Conservation (phyloP, 2,797 vertebrate species). For the Arctocebus calabarensis region DNA sequence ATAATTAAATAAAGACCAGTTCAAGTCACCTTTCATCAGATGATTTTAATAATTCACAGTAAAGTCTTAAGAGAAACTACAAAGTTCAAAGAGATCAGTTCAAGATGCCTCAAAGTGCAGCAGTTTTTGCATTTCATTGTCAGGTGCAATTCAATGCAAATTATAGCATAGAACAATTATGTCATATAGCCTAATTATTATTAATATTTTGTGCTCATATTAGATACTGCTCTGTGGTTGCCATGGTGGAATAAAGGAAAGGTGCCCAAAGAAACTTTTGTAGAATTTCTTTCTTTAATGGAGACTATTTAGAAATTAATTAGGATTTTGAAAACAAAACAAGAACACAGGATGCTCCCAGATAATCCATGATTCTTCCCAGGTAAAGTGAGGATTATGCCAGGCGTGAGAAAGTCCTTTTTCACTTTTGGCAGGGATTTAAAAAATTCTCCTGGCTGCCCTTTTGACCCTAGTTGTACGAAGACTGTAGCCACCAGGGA, state of each 20-base stretch:
- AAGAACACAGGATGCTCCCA: not conserved
- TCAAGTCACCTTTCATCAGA: not conserved
- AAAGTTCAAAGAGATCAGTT: constrained; percentile 5
- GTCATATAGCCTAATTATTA: not conserved
- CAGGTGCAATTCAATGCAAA: not conserved
- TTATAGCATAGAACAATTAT: not conserved
- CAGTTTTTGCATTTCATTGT: not conserved
- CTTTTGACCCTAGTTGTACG: not conserved
- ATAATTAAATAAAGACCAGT: not conserved
- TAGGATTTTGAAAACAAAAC: not conserved
- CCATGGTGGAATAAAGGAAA: not conserved
- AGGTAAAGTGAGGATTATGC: not conserved
- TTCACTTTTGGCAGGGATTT: not conserved
- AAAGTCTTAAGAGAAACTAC: not conserved
- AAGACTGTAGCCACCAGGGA: not conserved
- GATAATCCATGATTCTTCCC: not conserved
- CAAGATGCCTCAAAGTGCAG: not conserved
- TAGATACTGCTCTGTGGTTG: not conserved
- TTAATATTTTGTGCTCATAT: not conserved
- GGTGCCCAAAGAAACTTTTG: not conserved
- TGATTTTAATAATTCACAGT: not conserved
- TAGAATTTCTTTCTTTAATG: not conserved
- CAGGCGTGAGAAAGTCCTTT: not conserved
- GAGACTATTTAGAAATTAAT: not conserved
- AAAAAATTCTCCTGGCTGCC: not conserved